Base-by-base conservation (phyloP, 92 coral and sea anemone genomes). In the Metridium senile region DNA sequence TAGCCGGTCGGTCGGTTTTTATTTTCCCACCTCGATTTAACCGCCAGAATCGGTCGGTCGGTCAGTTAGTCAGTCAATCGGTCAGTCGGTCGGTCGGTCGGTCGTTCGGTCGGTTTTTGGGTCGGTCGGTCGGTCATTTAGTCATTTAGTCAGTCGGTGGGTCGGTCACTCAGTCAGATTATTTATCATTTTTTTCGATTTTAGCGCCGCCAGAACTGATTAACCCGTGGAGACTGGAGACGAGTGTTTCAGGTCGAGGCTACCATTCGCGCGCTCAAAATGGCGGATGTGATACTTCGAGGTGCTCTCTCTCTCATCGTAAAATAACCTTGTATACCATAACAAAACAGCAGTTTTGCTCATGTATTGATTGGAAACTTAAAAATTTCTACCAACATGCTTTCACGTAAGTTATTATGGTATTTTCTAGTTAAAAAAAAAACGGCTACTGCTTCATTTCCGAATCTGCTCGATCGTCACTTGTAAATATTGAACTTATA, bases 161-260 rank as follows among this genome's bases (percentile, higher is more conserved):
- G n/a, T n/a, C n/a, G n/a, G n/a, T n/a, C n/a, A n/a, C n/a, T n/a
- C n/a, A n/a, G n/a, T n/a, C n/a, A n/a, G n/a, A n/a, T n/a, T n/a
- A n/a, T n/a, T n/a, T n/a, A n/a, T n/a, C 49, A 39, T 39, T 6
- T 39, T 6, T 39, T 39, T 39, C 8, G 49, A 13, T 39, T 39
- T 57, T 19, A 47, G 20, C 11, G 56, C 34, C 17, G 27, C 27
- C 67, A 54, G 3, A 54, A 54, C 4, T 54, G 4, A 16, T 19
- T 2, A 10, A 21, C 17, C 6, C 32, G 31, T 10, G 31, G 31
- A 59, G 45, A 4, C 69, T 63, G 39, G 39, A 1, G 39, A 29
- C 32, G 28, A 28, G 27, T 28, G 20, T 28, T 31, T 63, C 43
- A 63, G 6, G 16, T 10, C 69, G 69, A 63, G 69, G 69, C 69